Percentiles rank a stretch among this genome's conserved stretches.
Conservation (phyloP, 2,888 invertebrate genomes). For the Creontiades dilutus region DNA sequence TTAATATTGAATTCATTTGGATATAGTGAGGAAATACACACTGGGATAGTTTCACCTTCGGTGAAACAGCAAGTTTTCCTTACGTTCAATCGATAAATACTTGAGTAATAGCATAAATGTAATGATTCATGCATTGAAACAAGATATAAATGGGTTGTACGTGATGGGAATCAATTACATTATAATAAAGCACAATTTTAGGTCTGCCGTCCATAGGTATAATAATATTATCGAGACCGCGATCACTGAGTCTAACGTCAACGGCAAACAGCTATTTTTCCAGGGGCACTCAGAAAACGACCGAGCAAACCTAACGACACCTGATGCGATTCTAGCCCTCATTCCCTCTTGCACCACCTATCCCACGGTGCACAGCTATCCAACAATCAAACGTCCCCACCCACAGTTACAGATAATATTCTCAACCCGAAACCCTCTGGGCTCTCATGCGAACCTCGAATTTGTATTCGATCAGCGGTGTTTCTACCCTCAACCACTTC, state of each 20-base stretch:
- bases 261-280: not conserved
- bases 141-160: too few species aligned
- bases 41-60: too few species aligned
- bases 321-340: not conserved
- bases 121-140: too few species aligned
- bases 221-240: not conserved
- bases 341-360: not conserved
- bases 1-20: too few species aligned
- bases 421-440: constrained; percentile 28
- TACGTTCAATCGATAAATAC: too few species aligned
- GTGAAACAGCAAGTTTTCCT: too few species aligned
- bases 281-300: constrained; percentile 4
- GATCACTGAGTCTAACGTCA: not conserved
- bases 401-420: constrained; percentile 34
- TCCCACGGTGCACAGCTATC: constrained; percentile 2
- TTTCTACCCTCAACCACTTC: constrained; percentile 38
- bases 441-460: constrained; percentile 62
- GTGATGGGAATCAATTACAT: too few species aligned
- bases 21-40: too few species aligned
- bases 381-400: constrained; percentile 1
- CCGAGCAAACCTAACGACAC: constrained; percentile 37
- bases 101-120: too few species aligned
- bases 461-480: constrained; percentile 66
- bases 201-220: not conserved
- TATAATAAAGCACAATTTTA: not conserved